Evolutionary conservation across 2,113 vertebrate species (phyloP), one percentile per base, ranked within the genome.

Genomic region (Dasypus novemcinctus): DNA sequence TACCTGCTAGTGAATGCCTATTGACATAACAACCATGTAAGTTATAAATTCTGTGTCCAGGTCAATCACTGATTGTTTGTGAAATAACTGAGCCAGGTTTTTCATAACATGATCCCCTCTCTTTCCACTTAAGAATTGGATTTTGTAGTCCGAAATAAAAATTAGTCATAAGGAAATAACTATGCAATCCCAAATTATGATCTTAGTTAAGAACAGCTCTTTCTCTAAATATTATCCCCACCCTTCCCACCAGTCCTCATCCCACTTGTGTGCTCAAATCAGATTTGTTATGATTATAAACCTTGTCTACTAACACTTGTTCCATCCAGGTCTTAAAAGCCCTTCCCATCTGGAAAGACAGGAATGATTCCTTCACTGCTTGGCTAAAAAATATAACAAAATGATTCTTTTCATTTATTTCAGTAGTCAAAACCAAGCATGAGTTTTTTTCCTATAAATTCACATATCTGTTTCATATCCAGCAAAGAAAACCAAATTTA

Each of bases 141-240:
- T 66, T 96, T 78, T 82, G 68, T 93, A 36, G 71, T 78, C 20
- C 91, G 54, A 83, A 94, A 83, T 25, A 88, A 92, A 95, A 85
- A 69, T 87, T 90, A 84, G 20, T 92, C 91, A 94, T 69, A 95
- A 85, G 46, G 91, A 90, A 94, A 82, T 27, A 49, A n/a, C 78
- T 63, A 1, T 49, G 74, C 21, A 36, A 49, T 85, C n/a, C 76
- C 91, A 94, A 72, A 36, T 74, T 90, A 76, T 18, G 31, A 92
- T 84, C 23, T 33, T 82, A 23, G 27, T 84, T 94, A 93, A 93
- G 69, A 96, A 59, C 21, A 52, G 38, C 25, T 92, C 49, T 87
- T 71, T 84, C 64, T 29, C 81, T 90, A 52, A 92, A 69, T 82
- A 29, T 43, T 85, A 36, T 64, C 79, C 31, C 49, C 69, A 88